Percentiles rank a stretch among this genome's conserved stretches.
Evolutionary conservation across 2,888 invertebrate species (phyloP).

Genomic region (Erebia ligea): DNA sequence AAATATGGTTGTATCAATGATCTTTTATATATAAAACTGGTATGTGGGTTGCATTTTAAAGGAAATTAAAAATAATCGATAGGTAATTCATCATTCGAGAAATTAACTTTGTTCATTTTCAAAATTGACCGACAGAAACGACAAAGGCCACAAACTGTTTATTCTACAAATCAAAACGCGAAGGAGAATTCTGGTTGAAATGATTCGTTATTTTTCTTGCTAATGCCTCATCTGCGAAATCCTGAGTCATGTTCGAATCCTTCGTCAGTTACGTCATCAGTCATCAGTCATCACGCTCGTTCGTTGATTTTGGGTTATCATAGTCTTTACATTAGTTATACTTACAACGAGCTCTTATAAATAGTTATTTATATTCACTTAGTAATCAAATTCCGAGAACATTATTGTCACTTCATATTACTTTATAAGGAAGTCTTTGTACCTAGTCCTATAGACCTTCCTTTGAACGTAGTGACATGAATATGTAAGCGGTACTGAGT

Average conservation of each 20-base stretch:
- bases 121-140: neutral
- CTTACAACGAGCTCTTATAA: slow-evolving; percentile 27
- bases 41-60: neutral
- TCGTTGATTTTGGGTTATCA: slow-evolving; percentile 41
- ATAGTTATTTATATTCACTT: slow-evolving; percentile 20
- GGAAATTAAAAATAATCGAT: neutral
- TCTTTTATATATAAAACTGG: too few species aligned
- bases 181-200: slow-evolving; percentile 20
- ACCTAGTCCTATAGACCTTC: neutral
- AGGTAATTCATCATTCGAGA: neutral
- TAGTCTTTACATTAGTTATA: slow-evolving; percentile 14
- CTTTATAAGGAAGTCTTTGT: slow-evolving; percentile 19
- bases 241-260: slow-evolving; percentile 71
- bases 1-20: too few species aligned
- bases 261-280: slow-evolving; percentile 68
- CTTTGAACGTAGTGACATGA: neutral
- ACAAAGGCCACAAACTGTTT: neutral
- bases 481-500: neutral
- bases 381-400: slow-evolving; percentile 26
- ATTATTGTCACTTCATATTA: slow-evolving; percentile 4
- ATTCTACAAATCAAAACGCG: neutral
- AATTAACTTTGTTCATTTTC: neutral
- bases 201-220: slow-evolving; percentile 32
- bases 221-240: slow-evolving; percentile 42
- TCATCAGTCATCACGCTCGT: slow-evolving; percentile 57